These are phyloP conservation scores for Plagodis dolabraria DNA, from an alignment of 2,888 invertebrate genomes.

Conservation along the genomic window DNA sequence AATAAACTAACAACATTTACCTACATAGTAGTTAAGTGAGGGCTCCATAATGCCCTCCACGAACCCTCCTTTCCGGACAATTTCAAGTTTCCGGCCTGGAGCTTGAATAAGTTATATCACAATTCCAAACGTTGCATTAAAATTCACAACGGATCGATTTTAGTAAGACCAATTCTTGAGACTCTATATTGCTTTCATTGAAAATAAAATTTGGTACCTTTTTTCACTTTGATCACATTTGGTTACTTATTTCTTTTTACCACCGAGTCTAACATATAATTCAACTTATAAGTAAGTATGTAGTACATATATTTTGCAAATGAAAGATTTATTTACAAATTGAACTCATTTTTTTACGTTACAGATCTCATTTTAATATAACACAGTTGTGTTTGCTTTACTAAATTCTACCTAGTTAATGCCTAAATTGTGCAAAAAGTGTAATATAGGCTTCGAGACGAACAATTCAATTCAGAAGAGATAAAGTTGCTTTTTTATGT, in stretches of 20 bases:
- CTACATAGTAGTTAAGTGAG: slow-evolving; percentile 31
- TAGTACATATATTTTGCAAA: no score
- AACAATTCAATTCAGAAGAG: slow-evolving; percentile 17
- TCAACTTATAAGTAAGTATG: no score
- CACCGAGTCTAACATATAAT: no score
- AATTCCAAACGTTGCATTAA: slow-evolving; percentile 61
- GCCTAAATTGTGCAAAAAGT: slow-evolving; percentile 26
- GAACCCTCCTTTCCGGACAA: slow-evolving; percentile 72
- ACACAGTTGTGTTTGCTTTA: no score
- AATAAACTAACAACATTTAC: slow-evolving; percentile 26
- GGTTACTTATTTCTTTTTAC: slow-evolving; percentile 11
- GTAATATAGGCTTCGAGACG: slow-evolving; percentile 15
- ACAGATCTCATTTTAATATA: no score
- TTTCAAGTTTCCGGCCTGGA: slow-evolving; percentile 64
- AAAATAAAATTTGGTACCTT: no score
- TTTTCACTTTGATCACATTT: no score
- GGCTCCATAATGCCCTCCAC: slow-evolving; percentile 32
- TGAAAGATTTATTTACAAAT: slow-evolving; percentile 2
- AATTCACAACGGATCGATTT: slow-evolving; percentile 62
- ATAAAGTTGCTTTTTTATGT: slow-evolving; percentile 8
- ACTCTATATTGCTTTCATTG: slow-evolving; percentile 10
- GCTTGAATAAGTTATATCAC: slow-evolving; percentile 73
- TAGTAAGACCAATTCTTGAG: slow-evolving; percentile 39
- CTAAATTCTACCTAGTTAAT: no score
- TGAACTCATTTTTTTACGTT: no score